phyloP scores from a whole-genome alignment of 2,113 vertebrate species.

The Amphiprion ocellaris region DNA sequence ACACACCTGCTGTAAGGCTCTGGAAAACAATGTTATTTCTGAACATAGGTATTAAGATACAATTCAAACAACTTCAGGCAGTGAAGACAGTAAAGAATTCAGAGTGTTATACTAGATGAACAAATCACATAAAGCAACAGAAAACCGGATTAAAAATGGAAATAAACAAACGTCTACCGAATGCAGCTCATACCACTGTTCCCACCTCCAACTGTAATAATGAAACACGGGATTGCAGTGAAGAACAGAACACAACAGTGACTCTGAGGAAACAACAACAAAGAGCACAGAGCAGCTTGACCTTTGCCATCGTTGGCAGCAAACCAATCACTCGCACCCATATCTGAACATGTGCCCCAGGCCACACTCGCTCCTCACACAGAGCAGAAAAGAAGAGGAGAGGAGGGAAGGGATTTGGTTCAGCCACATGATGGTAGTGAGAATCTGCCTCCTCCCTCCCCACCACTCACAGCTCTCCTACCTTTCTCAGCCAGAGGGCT shows the following conservation, averaged over 20 bases:
- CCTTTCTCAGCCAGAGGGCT: constrained; percentile 75
- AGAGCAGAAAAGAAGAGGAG: constrained; percentile 84
- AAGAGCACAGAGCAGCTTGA: constrained; percentile 92
- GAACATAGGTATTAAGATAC: constrained; percentile 48
- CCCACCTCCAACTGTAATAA: constrained; percentile 65
- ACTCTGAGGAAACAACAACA: constrained; percentile 85
- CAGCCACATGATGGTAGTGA: constrained; percentile 73
- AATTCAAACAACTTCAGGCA: constrained; percentile 52
- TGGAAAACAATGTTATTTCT: constrained; percentile 46
- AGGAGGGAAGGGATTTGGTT: constrained; percentile 82
- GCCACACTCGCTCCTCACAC: constrained; percentile 92
- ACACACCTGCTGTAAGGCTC: constrained; percentile 69
- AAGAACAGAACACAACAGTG: constrained; percentile 76
- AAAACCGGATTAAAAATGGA: constrained; percentile 45
- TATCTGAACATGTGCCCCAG: constrained; percentile 97
- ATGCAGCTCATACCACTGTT: constrained; percentile 42
- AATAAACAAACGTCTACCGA: constrained; percentile 46
- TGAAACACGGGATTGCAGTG: constrained; percentile 72
- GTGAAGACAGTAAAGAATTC: constrained; percentile 28
- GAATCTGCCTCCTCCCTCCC: constrained; percentile 66
- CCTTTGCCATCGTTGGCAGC: constrained; percentile 92
- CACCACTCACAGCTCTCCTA: constrained; percentile 65
- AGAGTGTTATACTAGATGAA: constrained; percentile 45
- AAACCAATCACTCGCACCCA: constrained; percentile 96
- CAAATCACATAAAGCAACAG: constrained; percentile 52